Percentiles rank a stretch among this genome's conserved stretches.
Evolutionary conservation across 2,888 invertebrate genomes (phyloP).

Genomic region (Magallana nippona): DNA sequence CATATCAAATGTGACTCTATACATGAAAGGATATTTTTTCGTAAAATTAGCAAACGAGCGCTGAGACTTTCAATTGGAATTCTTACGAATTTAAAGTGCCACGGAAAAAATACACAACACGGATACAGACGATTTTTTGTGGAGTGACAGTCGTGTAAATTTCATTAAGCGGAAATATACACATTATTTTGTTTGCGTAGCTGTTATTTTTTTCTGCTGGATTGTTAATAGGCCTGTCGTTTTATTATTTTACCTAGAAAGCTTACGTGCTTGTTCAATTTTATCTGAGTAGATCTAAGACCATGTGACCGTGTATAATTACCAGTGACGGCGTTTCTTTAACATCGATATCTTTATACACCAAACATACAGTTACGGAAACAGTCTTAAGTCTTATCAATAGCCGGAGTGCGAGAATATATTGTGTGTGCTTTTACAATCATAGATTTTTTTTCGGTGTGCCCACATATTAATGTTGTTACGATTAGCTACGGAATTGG

Average conservation of each 20-base stretch:
- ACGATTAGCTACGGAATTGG: slow-evolving; percentile 38
- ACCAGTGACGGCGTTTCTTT: slow-evolving; percentile 35
- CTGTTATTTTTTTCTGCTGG: slow-evolving; percentile 18
- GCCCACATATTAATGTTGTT: slow-evolving; percentile 41
- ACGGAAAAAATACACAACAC: slow-evolving; percentile 28
- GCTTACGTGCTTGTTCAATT: slow-evolving; percentile 44
- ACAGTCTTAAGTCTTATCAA: slow-evolving; percentile 36
- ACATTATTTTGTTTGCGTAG: slow-evolving; percentile 43
- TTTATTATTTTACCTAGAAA: slow-evolving; percentile 36
- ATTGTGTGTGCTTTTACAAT: slow-evolving; percentile 36
- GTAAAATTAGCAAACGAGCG: slow-evolving; percentile 25
- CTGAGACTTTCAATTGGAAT: slow-evolving; percentile 27
- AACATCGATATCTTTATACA: slow-evolving; percentile 38
- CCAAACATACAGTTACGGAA: slow-evolving; percentile 38
- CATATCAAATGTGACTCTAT: slow-evolving; percentile 42
- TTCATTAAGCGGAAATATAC: slow-evolving; percentile 40
- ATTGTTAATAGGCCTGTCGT: slow-evolving; percentile 35
- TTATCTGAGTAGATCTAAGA: slow-evolving; percentile 37
- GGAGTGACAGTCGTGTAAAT: slow-evolving; percentile 33
- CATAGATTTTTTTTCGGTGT: slow-evolving; percentile 34
- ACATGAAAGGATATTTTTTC: slow-evolving; percentile 36
- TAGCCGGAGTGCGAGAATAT: slow-evolving; percentile 35
- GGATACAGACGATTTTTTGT: slow-evolving; percentile 34
- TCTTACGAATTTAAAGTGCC: slow-evolving; percentile 41
- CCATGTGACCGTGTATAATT: slow-evolving; percentile 33